These are phyloP conservation scores for Barbus barbus DNA, from an alignment of 2,113 vertebrate genomes.

Conservation along the genomic window DNA sequence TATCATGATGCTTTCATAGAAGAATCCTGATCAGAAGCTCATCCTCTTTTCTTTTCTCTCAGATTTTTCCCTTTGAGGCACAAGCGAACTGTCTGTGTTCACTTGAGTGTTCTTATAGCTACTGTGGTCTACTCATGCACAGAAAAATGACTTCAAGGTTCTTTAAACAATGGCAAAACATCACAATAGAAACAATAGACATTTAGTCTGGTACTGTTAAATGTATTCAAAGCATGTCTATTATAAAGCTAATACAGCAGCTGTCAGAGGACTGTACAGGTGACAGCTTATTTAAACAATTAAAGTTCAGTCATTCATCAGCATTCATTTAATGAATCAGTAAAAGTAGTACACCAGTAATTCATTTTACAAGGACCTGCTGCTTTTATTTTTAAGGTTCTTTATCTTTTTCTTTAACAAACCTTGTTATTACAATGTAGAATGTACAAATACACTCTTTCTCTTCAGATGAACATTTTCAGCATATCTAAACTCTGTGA, in stretches of 20 bases:
- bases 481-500: not conserved
- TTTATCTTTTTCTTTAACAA: not conserved
- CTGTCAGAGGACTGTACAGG: not conserved
- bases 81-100: not conserved
- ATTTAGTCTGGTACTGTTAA: not conserved
- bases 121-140: not conserved
- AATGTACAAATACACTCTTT: not conserved
- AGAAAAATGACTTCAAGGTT: not conserved
- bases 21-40: constrained; percentile 12
- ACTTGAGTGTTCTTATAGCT: not conserved
- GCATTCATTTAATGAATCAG: not conserved
- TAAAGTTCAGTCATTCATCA: not conserved
- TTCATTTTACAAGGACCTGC: not conserved
- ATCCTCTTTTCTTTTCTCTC: constrained; percentile 11
- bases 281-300: not conserved
- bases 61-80: not conserved
- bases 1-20: not conserved
- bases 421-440: not conserved
- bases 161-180: not conserved
- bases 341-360: not conserved
- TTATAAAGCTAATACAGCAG: not conserved
- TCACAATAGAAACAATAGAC: not conserved
- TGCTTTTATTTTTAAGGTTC: not conserved
- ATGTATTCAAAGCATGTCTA: not conserved
- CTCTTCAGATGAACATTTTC: not conserved